Conservation (phyloP, 1,140 invertebrate genomes). For the Colletes gigas region DNA sequence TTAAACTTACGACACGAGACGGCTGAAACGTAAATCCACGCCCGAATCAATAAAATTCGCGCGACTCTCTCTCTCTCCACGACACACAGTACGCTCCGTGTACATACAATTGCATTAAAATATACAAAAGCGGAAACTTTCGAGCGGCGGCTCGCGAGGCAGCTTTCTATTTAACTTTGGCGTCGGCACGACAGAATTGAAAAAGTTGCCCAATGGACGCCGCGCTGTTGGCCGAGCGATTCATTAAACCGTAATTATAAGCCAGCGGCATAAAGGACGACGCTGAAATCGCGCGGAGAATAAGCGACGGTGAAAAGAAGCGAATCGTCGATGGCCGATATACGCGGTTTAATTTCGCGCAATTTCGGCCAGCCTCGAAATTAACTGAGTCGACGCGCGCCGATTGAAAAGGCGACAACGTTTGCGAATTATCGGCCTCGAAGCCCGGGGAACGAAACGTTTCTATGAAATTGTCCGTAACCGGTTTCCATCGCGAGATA, state of each 20-base stretch:
- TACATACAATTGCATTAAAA: slow-evolving; percentile 23
- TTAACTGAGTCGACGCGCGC: neutral
- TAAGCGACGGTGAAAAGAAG: neutral
- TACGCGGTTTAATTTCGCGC: neutral
- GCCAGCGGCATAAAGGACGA: neutral
- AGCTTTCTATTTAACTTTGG: slow-evolving; percentile 13
- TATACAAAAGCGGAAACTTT: slow-evolving; percentile 12
- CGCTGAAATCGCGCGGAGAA: neutral
- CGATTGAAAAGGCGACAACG: neutral
- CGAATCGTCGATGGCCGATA: neutral
- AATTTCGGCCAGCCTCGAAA: neutral
- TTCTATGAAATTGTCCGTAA: neutral
- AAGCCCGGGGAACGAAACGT: neutral
- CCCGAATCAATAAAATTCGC: too few species aligned
- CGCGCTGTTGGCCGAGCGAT: neutral
- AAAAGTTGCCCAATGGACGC: slow-evolving; percentile 16
- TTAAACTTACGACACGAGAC: too few species aligned
- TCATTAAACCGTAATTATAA: slow-evolving; percentile 21
- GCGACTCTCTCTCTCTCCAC: too few species aligned
- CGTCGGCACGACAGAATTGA: slow-evolving; percentile 12
- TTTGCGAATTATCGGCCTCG: neutral
- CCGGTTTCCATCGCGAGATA: neutral
- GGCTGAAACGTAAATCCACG: too few species aligned
- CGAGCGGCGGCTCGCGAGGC: neutral
- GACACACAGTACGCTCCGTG: neutral